Evolutionary conservation across 2,113 vertebrate species (phyloP), one percentile per base, ranked within the genome.

Genomic region (Marcusenius ussheri): DNA sequence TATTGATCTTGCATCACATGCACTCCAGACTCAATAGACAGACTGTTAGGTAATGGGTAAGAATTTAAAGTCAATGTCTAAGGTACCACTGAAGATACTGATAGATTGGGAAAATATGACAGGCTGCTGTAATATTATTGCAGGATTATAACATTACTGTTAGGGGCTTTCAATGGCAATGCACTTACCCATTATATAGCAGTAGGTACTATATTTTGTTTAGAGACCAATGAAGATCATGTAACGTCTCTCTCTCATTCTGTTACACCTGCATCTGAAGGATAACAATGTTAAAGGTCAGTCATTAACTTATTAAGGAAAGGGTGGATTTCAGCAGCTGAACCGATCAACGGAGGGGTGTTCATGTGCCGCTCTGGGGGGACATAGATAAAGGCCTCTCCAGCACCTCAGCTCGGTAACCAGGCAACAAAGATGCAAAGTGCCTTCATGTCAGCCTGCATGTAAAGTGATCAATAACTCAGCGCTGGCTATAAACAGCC

Each of bases 381-480:
- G 6, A 42, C 3, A 19, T 5, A 31, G 51, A 62, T n/a, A 4
- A 88, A 62, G 31, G 53, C 17, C 21, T 10, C 8, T 58, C 19
- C 35, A 1, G 17, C 53, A 47, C 31, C 35, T 46, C 42, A 6
- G 24, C 86, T 77, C 51, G 8, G 89, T 87, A 88, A 83, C 87
- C 21, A 88, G 51, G 66, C 90, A 90, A 88, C 86, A 24, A 27
- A 88, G 39, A 66, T 88, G 89, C 51, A 31, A 10, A 89, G 80
- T 62, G 66, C 50, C 66, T 88, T 80, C 39, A 13, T 49, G 46
- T 77, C 85, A 77, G 53, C 27, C 21, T 10, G 56, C 89, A 74
- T 87, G 58, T 49, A 42, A 87, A 51, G 31, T 74, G 90, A 90
- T 90, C 90, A 90, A 90, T 90, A 88, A 88, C 35, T 45, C 90